Conservation (phyloP, 2,888 invertebrate species). For the Tenthredo scrophulariae region DNA sequence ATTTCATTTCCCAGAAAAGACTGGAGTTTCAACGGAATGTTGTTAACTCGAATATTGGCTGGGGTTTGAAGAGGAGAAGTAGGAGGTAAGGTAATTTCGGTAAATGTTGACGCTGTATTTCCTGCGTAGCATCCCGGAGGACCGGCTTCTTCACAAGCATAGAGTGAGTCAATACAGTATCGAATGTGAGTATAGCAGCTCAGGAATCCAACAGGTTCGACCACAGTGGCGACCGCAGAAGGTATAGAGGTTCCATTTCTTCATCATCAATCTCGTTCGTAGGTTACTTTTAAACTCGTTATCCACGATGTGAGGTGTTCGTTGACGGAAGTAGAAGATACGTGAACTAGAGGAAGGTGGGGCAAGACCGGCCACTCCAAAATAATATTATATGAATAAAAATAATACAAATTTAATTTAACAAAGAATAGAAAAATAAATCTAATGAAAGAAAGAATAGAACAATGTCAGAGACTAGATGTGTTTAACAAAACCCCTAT, state of each 20-base stretch:
- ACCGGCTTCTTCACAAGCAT: background rate
- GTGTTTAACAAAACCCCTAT: too few relatives aligned
- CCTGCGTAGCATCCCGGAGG: background rate
- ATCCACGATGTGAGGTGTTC: constrained; percentile 23
- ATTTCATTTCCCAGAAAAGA: background rate
- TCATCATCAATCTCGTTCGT: constrained; percentile 2
- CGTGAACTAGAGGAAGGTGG: background rate
- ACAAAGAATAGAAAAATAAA: too few relatives aligned
- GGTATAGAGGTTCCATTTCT: constrained; percentile 21
- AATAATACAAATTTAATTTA: too few relatives aligned
- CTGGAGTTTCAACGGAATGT: background rate
- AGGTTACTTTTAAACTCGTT: constrained; percentile 35
- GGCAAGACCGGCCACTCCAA: too few relatives aligned
- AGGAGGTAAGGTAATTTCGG: background rate
- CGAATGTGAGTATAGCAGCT: constrained; percentile 36
- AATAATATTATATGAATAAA: too few relatives aligned
- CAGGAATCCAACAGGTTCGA: constrained; percentile 48
- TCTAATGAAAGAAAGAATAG: too few relatives aligned
- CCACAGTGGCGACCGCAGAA: constrained; percentile 37
- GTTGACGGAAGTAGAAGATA: constrained; percentile 32
- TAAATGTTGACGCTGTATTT: constrained; percentile 36
- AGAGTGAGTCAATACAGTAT: constrained; percentile 14
- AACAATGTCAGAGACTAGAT: too few relatives aligned
- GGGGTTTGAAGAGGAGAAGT: background rate
- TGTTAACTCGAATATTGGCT: background rate